Percentiles rank a stretch among this genome's conserved stretches.
Evolutionary conservation across 2,113 vertebrate genomes (phyloP).

Genomic region (Alectura lathami): DNA sequence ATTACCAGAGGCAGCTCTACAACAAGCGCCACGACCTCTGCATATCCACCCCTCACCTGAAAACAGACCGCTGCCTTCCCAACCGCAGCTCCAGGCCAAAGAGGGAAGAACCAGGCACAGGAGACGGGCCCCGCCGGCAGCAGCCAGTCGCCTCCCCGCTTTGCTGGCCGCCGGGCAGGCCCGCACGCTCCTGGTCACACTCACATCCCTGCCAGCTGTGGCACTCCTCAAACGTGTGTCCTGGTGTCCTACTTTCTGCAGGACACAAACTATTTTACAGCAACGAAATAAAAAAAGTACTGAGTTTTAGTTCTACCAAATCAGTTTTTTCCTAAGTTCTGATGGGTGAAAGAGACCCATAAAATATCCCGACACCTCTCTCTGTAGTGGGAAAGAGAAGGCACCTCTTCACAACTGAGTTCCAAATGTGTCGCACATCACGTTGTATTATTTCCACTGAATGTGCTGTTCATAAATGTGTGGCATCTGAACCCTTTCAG

Average conservation of each 20-base stretch:
- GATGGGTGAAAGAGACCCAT: neutral
- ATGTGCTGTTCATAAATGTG: neutral
- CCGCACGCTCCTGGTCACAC: neutral
- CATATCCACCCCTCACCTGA: neutral
- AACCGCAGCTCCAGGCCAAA: neutral
- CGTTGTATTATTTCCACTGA: neutral
- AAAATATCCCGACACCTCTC: neutral
- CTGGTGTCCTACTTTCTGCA: neutral
- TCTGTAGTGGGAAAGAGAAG: neutral
- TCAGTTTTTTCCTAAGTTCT: neutral
- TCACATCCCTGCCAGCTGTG: neutral
- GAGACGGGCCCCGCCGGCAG: fast-evolving
- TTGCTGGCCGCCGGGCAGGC: no score
- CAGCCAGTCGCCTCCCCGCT: no score
- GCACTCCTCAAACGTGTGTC: neutral
- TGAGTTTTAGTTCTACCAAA: neutral
- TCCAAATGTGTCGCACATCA: neutral
- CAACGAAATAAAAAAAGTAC: neutral
- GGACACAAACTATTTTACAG: neutral
- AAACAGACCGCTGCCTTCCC: neutral
- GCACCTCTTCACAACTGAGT: neutral
- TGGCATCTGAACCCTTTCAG: neutral
- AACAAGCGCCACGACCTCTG: neutral
- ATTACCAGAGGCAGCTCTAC: neutral
- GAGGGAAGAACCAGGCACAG: neutral